phyloP scores from a whole-genome alignment of 2,113 vertebrate species.

The Mus spicilegus region DNA sequence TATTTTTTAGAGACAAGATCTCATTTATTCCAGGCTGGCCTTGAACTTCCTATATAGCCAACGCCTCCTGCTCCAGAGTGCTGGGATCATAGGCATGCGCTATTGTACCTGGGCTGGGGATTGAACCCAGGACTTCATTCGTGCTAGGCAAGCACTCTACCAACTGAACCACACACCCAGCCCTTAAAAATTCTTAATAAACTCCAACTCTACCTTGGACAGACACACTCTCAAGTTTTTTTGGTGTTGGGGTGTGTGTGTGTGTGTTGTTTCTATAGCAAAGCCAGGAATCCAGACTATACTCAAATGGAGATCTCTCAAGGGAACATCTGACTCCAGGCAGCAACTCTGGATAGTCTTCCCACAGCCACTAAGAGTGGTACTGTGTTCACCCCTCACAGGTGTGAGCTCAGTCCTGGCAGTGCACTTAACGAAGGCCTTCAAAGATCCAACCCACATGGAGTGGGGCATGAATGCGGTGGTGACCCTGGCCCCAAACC shows the following conservation, averaged over 20 bases:
- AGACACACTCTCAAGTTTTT: neutral
- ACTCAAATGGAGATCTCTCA: neutral
- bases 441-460: neutral
- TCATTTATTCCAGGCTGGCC: neutral
- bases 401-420: neutral
- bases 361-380: neutral
- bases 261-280: neutral
- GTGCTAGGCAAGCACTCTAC: neutral
- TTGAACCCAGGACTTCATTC: neutral
- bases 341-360: neutral
- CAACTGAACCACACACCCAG: neutral
- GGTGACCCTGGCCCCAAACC: neutral
- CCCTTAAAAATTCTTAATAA: neutral
- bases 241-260: too few relatives aligned
- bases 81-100: neutral
- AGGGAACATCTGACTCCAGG: neutral
- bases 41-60: neutral
- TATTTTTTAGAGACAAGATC: neutral
- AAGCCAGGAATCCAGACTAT: neutral
- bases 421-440: neutral
- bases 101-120: neutral
- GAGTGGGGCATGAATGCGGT: neutral
- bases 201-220: neutral
- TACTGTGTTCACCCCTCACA: accelerated
- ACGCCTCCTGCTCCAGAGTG: neutral